Percentiles rank a stretch among this genome's conserved stretches.
Evolutionary conservation across 2,113 vertebrate species (phyloP).

Genomic region (Antechinus flavipes): DNA sequence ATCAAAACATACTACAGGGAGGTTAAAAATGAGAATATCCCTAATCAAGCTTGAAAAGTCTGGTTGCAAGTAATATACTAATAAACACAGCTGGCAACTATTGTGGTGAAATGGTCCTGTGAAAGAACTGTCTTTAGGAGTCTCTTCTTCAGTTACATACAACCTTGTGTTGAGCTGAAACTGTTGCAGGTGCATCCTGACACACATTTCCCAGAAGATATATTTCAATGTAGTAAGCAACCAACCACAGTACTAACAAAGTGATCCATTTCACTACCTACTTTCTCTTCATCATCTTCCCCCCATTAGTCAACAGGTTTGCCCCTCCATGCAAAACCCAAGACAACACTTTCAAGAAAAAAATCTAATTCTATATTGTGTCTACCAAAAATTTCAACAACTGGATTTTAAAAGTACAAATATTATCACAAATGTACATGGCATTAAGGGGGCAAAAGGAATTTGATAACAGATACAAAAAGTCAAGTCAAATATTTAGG

Average conservation of each 20-base stretch:
- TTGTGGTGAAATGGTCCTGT: constrained; percentile 34
- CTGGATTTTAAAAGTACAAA: neutral
- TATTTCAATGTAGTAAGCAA: constrained; percentile 53
- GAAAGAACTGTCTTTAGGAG: constrained; percentile 47
- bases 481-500: constrained; percentile 34
- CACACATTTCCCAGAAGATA: constrained; percentile 67
- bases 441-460: constrained; percentile 44
- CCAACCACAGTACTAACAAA: constrained; percentile 28
- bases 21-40: constrained; percentile 29
- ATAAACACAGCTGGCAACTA: constrained; percentile 26
- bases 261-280: constrained; percentile 9
- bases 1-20: constrained; percentile 34
- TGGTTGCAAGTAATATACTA: constrained; percentile 41
- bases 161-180: constrained; percentile 49
- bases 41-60: constrained; percentile 41
- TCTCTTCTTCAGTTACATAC: constrained; percentile 57
- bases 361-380: constrained; percentile 45
- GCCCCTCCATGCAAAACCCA: neutral
- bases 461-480: constrained; percentile 20
- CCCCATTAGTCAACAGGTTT: constrained; percentile 27
- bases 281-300: neutral
- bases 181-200: constrained; percentile 72
- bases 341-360: neutral
- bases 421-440: constrained; percentile 18
- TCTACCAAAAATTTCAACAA: constrained; percentile 47